Conservation (phyloP, 2,797 vertebrate genomes). For the Tachyglossus aculeatus region DNA sequence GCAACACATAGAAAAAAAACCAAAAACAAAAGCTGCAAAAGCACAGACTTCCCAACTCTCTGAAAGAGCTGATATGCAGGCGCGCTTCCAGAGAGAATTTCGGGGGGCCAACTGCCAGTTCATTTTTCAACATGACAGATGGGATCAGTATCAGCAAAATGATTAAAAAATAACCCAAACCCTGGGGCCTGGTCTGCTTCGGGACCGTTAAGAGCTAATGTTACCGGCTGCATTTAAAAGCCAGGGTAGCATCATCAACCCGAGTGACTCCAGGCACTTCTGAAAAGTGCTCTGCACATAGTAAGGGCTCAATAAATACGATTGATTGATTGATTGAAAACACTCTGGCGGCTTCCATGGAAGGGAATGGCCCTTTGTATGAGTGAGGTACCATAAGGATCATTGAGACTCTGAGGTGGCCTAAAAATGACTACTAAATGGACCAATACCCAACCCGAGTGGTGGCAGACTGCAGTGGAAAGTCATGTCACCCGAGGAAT, state of each 20-base stretch:
- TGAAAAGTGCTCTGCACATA: background rate
- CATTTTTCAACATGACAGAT: conserved; percentile 62
- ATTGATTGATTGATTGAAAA: too few species aligned
- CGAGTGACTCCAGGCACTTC: conserved; percentile 20
- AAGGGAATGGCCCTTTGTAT: too few species aligned
- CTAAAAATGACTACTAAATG: conserved; percentile 26
- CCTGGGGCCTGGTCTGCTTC: conserved; percentile 53
- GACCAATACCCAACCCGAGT: conserved; percentile 10
- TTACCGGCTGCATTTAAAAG: conserved; percentile 43
- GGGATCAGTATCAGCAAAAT: conserved; percentile 56
- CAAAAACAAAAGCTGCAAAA: too few species aligned
- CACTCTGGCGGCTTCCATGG: conserved; percentile 26
- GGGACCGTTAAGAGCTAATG: conserved; percentile 63
- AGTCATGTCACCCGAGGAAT: conserved; percentile 27
- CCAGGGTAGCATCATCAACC: conserved; percentile 43
- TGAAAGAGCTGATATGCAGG: background rate
- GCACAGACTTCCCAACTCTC: background rate
- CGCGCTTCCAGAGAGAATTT: conserved; percentile 14
- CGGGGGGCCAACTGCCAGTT: conserved; percentile 6
- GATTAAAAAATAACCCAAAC: conserved; percentile 34
- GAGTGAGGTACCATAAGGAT: conserved; percentile 39
- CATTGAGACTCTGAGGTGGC: conserved; percentile 36
- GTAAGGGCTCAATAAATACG: too few species aligned
- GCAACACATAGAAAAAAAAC: too few species aligned
- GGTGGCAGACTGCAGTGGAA: conserved; percentile 24